Evolutionary conservation across 2,888 invertebrate genomes (phyloP).

Genomic region (Oasisia sp.): DNA sequence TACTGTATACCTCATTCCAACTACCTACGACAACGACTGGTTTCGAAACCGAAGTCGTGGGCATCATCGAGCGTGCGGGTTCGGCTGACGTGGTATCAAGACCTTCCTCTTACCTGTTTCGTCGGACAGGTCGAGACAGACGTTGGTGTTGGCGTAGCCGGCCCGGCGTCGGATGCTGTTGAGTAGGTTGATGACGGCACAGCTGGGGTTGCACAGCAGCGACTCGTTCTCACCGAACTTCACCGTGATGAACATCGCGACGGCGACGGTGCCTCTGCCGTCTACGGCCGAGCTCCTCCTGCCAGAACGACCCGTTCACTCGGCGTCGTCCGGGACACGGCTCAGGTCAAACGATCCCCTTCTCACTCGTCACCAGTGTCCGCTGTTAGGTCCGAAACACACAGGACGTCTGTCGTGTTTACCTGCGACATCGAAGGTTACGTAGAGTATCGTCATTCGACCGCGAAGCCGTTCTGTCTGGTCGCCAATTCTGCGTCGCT

Average conservation of each 20-base stretch:
- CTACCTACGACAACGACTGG: too few relatives aligned
- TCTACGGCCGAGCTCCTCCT: neutral
- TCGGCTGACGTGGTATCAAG: neutral
- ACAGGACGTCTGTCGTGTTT: neutral
- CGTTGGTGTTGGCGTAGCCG: conserved; percentile 55
- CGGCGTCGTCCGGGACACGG: neutral
- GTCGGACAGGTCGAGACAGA: conserved; percentile 60
- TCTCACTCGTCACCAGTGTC: neutral
- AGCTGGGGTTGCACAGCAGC: conserved; percentile 60
- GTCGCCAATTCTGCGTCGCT: neutral
- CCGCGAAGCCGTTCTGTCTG: neutral
- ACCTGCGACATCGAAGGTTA: neutral
- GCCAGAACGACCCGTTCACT: neutral
- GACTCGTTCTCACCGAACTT: conserved; percentile 62
- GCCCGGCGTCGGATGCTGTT: conserved; percentile 58
- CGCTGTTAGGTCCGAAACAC: neutral
- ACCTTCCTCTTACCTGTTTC: conserved; percentile 55
- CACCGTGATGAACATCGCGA: conserved; percentile 58
- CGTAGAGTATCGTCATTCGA: neutral
- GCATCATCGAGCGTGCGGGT: neutral
- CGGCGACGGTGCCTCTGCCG: neutral
- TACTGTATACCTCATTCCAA: too few relatives aligned
- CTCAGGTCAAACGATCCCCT: neutral
- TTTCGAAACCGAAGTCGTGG: neutral
- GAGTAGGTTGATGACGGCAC: conserved; percentile 61